Evolutionary conservation across 2,113 vertebrate genomes (phyloP), one percentile per base, ranked within the genome.

Genomic region (Tragulus kanchil): DNA sequence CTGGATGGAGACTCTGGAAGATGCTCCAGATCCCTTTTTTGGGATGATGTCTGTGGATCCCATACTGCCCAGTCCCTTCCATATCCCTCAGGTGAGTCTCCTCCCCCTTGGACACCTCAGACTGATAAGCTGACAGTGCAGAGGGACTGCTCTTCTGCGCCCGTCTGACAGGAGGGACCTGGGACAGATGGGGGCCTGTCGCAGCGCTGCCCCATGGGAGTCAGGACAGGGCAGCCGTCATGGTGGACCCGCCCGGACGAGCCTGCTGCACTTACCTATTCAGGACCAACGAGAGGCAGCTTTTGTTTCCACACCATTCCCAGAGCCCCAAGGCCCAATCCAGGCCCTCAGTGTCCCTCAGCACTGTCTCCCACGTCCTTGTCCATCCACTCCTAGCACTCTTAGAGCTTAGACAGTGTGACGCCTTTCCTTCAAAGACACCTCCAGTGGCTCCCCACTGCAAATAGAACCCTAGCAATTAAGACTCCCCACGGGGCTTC

Each of bases 21-120:
- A 98, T 90, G 99, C 99, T 12, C 98, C 98, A 54, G 98, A 99
- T 85, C 99, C 99, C 1, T 99, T 99, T 97, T 99, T 99, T 85
- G 99, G 99, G 52, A 90, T 98, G 92, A 99, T 99, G 98, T 97
- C 97, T 3, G 92, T 98, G 85, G 97, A 97, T 4, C 97, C 97
- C 6, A 64, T 97, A 8, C 97, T 99, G 28, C 99, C 98, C 26
- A 98, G 98, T 75, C 99, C 99, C 65, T 95, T 93, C 4, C 89
- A 94, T 73, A 98, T 98, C 77, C 98, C 98, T 85, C 98, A 98
- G 98, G 99, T 99, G 95, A 82, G 84, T 28, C 19, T 59, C 50
- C 31, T 36, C 75, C 28, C 61, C 59, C 42, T 4, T 3, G 23
- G 48, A 36, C 48, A 65, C 45, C 52, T 82, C 61, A 25, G 52